A percentile compares a stretch with the other conserved stretches of the same genome.
Conservation (phyloP, 2,113 vertebrate species). For the Aramus guarauna region DNA sequence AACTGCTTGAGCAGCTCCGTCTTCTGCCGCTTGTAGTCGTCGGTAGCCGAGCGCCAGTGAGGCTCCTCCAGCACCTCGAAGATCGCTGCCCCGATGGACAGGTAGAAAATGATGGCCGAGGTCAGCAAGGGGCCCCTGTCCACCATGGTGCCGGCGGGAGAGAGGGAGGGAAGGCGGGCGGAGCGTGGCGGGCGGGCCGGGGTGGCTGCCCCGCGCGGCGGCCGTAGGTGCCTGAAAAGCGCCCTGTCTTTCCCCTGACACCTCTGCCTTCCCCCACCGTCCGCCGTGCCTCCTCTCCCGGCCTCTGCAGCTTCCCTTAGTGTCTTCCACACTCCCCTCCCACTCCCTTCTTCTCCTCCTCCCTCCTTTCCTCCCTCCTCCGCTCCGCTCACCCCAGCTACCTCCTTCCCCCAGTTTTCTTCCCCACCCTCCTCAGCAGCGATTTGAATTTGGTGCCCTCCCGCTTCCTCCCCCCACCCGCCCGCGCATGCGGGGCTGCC, state of each 20-base stretch:
- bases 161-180: background rate
- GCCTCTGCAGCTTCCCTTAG: background rate
- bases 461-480: background rate
- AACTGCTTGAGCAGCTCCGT: constrained; percentile 81
- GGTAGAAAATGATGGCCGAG: constrained; percentile 96
- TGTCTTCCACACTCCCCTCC: background rate
- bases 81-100: constrained; percentile 97
- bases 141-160: constrained; percentile 81
- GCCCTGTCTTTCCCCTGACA: background rate
- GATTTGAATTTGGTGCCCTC: constrained; percentile 25
- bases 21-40: constrained; percentile 78
- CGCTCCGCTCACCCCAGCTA: background rate
- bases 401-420: background rate
- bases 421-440: constrained; percentile 7
- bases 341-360: background rate
- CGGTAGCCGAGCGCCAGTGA: constrained; percentile 85
- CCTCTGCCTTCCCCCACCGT: background rate
- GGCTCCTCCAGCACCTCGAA: constrained; percentile 97
- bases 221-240: background rate
- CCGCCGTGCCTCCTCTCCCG: background rate
- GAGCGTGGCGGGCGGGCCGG: background rate
- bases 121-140: constrained; percentile 96
- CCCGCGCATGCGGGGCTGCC: constrained; percentile 1
- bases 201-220: background rate
- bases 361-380: background rate